These are phyloP conservation scores for Antheraea pernyi DNA, from an alignment of 1,140 invertebrate genomes.

Conservation along the genomic window DNA sequence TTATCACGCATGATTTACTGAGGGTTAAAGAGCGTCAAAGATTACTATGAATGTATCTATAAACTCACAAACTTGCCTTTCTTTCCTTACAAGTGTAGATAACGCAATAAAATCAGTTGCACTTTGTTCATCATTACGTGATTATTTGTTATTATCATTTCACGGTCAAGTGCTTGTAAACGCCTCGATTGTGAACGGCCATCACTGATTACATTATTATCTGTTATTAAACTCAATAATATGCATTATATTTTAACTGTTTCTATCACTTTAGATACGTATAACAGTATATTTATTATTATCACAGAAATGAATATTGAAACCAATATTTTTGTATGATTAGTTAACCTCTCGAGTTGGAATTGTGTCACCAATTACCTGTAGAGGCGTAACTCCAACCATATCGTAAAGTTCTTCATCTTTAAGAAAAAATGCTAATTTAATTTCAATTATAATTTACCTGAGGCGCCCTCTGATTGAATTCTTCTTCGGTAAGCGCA, in stretches of 20 bases:
- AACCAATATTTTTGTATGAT: no score
- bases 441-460: conserved; percentile 62
- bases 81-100: neutral
- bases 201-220: neutral
- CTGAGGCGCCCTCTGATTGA: conserved; percentile 88
- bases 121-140: neutral
- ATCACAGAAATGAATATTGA: no score
- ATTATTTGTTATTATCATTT: neutral
- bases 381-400: no score
- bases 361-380: no score
- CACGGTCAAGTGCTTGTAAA: neutral
- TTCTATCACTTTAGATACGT: neutral
- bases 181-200: neutral
- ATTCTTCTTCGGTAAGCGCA: conserved; percentile 90
- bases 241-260: neutral
- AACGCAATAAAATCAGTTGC: neutral
- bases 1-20: neutral
- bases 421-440: no score
- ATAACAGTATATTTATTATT: neutral
- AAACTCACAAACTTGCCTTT: neutral
- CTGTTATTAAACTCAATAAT: neutral
- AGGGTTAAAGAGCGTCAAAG: neutral
- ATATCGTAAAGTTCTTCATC: no score
- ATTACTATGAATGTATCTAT: neutral
- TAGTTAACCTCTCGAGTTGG: no score